A percentile compares a stretch with the other conserved stretches of the same genome.
Conservation (phyloP, 2,888 invertebrate species). For the Mythimna ferrago region DNA sequence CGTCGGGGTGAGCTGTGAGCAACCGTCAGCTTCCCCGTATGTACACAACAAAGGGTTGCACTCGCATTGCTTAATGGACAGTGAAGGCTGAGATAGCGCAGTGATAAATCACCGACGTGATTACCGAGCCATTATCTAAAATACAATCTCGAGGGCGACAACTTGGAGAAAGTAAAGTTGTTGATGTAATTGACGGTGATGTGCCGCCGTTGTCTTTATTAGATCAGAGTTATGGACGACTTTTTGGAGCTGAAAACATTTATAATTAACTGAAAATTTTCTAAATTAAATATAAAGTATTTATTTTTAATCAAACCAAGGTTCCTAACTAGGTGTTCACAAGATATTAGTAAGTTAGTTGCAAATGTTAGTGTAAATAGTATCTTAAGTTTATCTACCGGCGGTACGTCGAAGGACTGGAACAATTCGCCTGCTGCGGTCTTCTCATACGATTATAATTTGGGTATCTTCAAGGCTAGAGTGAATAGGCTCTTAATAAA, state of each 20-base stretch:
- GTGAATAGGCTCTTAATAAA: too few species aligned
- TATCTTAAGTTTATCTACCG: background rate
- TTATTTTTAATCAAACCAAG: background rate
- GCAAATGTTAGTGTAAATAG: background rate
- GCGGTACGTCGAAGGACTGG: too few species aligned
- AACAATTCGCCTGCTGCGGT: too few species aligned
- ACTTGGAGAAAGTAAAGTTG: conserved; percentile 80
- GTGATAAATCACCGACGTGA: conserved; percentile 90
- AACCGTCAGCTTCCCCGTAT: conserved; percentile 47
- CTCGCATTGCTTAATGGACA: conserved; percentile 90
- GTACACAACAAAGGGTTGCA: conserved; percentile 86
- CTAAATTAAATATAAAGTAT: background rate
- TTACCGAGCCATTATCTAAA: conserved; percentile 90
- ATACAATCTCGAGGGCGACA: conserved; percentile 88
- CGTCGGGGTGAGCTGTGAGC: conserved; percentile 16
- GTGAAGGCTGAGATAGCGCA: conserved; percentile 89
- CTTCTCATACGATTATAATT: too few species aligned
- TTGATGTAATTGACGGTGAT: conserved; percentile 84
- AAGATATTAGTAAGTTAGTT: background rate
- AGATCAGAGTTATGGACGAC: conserved; percentile 41
- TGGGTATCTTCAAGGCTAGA: too few species aligned
- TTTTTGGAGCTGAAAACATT: conserved; percentile 23
- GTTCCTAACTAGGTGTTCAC: background rate
- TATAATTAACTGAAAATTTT: conserved; percentile 28
- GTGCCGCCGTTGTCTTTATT: conserved; percentile 57